Percentiles rank a stretch among this genome's conserved stretches.
phyloP scores from a whole-genome alignment of 2,113 vertebrate genomes.

The Rhombomys opimus region DNA sequence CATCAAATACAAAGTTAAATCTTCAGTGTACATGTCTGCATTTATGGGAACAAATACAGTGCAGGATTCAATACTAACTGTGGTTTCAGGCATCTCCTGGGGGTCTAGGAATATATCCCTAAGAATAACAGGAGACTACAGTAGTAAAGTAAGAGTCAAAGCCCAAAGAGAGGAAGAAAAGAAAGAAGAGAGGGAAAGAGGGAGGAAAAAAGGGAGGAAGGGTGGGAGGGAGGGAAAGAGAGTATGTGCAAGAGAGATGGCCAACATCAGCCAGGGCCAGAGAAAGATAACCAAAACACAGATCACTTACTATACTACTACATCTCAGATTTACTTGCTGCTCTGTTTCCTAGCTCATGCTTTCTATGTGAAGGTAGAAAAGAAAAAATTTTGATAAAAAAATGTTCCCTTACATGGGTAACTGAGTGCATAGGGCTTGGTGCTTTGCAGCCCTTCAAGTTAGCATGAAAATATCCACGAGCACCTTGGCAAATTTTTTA shows the following conservation, averaged over 20 bases:
- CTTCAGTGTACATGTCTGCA: background rate
- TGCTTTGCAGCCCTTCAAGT: constrained; percentile 28
- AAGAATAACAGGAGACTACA: background rate
- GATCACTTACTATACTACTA: too few species aligned
- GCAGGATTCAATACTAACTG: background rate
- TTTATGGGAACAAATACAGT: background rate
- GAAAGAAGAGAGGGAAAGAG: too few species aligned
- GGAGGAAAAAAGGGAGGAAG: too few species aligned
- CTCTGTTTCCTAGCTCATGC: constrained; percentile 16
- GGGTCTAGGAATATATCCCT: background rate
- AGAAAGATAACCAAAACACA: constrained; percentile 9
- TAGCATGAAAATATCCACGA: constrained; percentile 43
- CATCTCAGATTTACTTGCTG: background rate
- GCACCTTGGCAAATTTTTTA: constrained; percentile 5
- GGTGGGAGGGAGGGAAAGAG: background rate
- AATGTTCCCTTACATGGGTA: background rate
- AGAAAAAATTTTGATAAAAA: constrained; percentile 38
- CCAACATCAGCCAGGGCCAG: background rate
- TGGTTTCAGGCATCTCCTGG: background rate
- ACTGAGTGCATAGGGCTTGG: background rate
- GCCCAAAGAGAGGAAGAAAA: background rate
- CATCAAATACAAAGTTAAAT: background rate
- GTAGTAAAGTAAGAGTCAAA: background rate
- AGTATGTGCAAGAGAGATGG: background rate
- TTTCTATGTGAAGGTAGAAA: constrained; percentile 24